These are phyloP conservation scores for Meloidogyne hapla DNA, from an alignment of 1,140 invertebrate genomes.

Conservation along the genomic window DNA sequence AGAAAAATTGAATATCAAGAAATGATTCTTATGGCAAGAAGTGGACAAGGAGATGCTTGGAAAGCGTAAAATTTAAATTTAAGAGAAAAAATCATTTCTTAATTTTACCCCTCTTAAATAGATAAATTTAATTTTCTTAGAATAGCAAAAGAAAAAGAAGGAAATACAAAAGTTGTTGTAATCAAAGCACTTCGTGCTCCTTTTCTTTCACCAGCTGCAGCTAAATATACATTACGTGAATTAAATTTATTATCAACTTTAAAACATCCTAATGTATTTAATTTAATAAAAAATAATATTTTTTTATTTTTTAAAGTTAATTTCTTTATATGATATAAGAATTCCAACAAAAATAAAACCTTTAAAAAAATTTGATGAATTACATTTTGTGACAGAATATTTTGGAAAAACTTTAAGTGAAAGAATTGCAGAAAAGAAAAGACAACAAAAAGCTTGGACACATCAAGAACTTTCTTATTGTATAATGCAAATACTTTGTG, in stretches of 20 bases:
- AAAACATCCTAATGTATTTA: slow-evolving; percentile 26
- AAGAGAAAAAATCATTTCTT: too few relatives aligned
- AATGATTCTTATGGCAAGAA: slow-evolving; percentile 5
- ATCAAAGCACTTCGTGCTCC: slow-evolving; percentile 22
- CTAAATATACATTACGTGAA: slow-evolving; percentile 26
- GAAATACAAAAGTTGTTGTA: slow-evolving; percentile 15
- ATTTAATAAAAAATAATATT: not conserved
- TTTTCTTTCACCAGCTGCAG: slow-evolving; percentile 22
- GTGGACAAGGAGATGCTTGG: slow-evolving; percentile 25
- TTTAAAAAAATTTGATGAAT: slow-evolving; percentile 26
- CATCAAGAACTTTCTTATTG: slow-evolving; percentile 28
- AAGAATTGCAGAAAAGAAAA: slow-evolving; percentile 20
- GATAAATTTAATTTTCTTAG: slow-evolving; percentile 5
- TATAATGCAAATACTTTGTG: slow-evolving; percentile 30
- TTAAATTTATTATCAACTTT: slow-evolving; percentile 16
- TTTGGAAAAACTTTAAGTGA: slow-evolving; percentile 24
- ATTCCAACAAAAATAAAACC: slow-evolving; percentile 20
- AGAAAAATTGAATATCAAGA: slow-evolving; percentile 8
- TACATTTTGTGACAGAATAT: slow-evolving; percentile 28
- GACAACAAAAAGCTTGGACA: slow-evolving; percentile 12
- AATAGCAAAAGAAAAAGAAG: slow-evolving; percentile 17
- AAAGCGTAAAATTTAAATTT: slow-evolving; percentile 13
- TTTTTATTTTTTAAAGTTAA: slow-evolving; percentile 18
- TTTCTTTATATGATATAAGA: slow-evolving; percentile 23
- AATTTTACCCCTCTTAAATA: not conserved